Evolutionary conservation across 2,797 vertebrate species (phyloP), one percentile per base, ranked within the genome.

Genomic region (Syngnathus acus): DNA sequence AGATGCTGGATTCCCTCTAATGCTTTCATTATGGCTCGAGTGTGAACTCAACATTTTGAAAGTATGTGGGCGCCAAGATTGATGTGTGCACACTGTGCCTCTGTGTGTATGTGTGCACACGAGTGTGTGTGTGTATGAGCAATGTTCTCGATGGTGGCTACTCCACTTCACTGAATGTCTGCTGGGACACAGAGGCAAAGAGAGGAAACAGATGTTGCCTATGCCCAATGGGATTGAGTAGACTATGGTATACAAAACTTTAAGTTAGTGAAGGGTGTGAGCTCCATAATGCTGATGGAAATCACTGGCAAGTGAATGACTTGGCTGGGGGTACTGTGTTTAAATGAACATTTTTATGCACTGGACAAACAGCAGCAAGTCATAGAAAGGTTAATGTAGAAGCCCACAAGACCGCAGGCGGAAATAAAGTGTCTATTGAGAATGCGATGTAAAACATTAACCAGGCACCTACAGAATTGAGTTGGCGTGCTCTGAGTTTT

Each of bases 181-280:
- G 55, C 42, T 70, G 82, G 81, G 81, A 86, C 74, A 26, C 45
- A 5, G 71, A 64, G 67, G 68, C 78, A 77, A 77, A 78, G 75
- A 84, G 73, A 85, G 74, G 72, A 85, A 87, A 84, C 89, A 89
- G 89, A 89, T 90, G 88, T 83, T 87, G 72, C 68, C 66, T 16
- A 53, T 64, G 53, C 80, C 83, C 82, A 70, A 32, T 66, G 79
- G 84, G 77, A 79, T 76, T 69, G 65, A 60, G 76, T 80, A 76
- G 66, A 83, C 68, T 47, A 72, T 78, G 73, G 74, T 78, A 84
- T 75, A 78, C 61, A 69, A 77, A 79, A 75, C 76, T 82, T 72
- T 78, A 85, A 81, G 80, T 4, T 72, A 80, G 79, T 80, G 78
- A 84, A 86, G 83, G 81, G 86, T 85, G 79, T 84, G 73, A 77